Conservation (phyloP, 2,888 invertebrate species). For the Catocala fraxini region DNA sequence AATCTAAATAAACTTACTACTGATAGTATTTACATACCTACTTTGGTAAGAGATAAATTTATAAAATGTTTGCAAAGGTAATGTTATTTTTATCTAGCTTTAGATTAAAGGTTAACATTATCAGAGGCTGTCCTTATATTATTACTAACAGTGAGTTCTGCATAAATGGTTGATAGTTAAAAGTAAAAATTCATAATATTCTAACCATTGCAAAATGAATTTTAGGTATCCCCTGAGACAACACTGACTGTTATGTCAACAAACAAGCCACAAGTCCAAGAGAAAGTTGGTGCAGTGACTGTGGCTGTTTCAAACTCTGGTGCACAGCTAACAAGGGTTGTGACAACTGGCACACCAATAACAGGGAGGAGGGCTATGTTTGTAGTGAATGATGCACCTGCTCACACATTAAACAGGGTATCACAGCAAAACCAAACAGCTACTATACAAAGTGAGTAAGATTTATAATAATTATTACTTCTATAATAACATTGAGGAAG, state of each 20-base stretch:
- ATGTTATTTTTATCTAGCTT: too few species aligned
- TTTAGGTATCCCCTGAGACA: constrained; percentile 84
- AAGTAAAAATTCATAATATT: too few species aligned
- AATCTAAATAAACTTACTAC: background rate
- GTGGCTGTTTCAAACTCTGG: constrained; percentile 80
- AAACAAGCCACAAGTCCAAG: constrained; percentile 84
- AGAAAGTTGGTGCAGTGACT: constrained; percentile 80
- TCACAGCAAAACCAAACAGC: constrained; percentile 84
- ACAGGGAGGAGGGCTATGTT: constrained; percentile 80
- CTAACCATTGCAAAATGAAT: background rate
- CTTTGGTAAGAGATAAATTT: too few species aligned
- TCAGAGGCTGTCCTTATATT: too few species aligned
- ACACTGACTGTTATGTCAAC: constrained; percentile 85
- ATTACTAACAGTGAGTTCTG: too few species aligned
- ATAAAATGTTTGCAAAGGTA: too few species aligned
- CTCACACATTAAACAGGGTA: constrained; percentile 78
- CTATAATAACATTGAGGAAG: too few species aligned
- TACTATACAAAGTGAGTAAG: constrained; percentile 80
- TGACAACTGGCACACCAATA: constrained; percentile 75
- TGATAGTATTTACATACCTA: too few species aligned
- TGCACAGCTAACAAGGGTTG: constrained; percentile 80
- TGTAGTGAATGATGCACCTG: constrained; percentile 80
- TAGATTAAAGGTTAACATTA: too few species aligned
- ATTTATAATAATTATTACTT: background rate
- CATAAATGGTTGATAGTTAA: too few species aligned